A percentile compares a stretch with the other conserved stretches of the same genome.
phyloP scores from a whole-genome alignment of 1,140 invertebrate species.

The Aphaenogaster rudis region DNA sequence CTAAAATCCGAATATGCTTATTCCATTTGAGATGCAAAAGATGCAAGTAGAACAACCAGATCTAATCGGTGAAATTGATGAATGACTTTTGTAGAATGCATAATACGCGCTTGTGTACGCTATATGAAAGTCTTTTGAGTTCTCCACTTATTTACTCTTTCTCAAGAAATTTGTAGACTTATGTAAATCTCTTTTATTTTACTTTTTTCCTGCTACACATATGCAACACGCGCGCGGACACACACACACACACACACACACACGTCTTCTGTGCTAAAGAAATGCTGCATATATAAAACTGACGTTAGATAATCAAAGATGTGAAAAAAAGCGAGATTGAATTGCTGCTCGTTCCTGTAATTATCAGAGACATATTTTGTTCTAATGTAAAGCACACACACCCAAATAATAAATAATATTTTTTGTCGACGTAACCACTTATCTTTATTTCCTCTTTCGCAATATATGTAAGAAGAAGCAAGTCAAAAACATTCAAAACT shows the following conservation, averaged over 20 bases:
- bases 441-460: not conserved
- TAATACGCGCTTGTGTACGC: not conserved
- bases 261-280: not conserved
- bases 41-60: not conserved
- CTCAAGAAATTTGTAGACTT: constrained; percentile 53
- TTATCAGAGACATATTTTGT: constrained; percentile 17
- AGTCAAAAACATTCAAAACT: not conserved
- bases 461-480: not conserved
- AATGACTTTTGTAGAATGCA: constrained; percentile 43
- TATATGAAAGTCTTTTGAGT: constrained; percentile 43
- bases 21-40: not conserved
- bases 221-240: not conserved
- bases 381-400: constrained; percentile 44
- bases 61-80: constrained; percentile 22
- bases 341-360: constrained; percentile 48
- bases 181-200: constrained; percentile 39
- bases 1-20: not conserved
- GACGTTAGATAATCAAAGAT: constrained; percentile 62
- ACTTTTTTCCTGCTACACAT: constrained; percentile 2
- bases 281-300: constrained; percentile 60
- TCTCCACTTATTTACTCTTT: constrained; percentile 24
- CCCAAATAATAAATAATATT: constrained; percentile 53
- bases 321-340: constrained; percentile 35
- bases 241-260: not conserved
- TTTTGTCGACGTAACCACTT: constrained; percentile 41